Evolutionary conservation across 2,113 vertebrate species (phyloP).

Genomic region (Pithys albifrons): DNA sequence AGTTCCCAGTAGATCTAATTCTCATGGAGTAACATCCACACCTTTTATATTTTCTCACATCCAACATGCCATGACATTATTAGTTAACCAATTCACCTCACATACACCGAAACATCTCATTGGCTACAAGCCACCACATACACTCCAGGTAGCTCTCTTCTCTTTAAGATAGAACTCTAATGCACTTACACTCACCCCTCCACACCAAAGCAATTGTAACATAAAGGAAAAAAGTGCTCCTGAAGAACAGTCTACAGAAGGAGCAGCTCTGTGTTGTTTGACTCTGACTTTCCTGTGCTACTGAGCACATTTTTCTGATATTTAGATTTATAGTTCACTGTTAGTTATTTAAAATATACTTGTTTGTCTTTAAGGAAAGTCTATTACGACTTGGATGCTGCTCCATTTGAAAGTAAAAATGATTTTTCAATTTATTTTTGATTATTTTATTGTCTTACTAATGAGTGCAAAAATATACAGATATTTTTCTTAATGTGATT

Average conservation of each 20-base stretch:
- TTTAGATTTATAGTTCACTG: neutral
- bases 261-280: neutral
- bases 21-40: too few relatives aligned
- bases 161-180: too few relatives aligned
- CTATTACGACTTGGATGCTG: neutral
- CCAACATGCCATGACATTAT: too few relatives aligned
- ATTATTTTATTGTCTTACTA: neutral
- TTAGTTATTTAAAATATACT: neutral
- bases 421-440: neutral
- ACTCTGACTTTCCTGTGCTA: neutral
- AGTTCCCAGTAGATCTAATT: too few relatives aligned
- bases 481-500: neutral
- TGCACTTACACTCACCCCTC: too few relatives aligned
- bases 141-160: too few relatives aligned
- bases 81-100: too few relatives aligned
- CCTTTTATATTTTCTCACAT: too few relatives aligned
- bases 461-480: neutral
- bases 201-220: neutral
- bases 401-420: neutral
- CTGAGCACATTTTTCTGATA: neutral
- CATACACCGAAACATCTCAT: too few relatives aligned
- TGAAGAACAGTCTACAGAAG: neutral
- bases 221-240: neutral
- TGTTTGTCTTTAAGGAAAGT: neutral
- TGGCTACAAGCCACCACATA: too few relatives aligned